Base-by-base conservation (phyloP, 2,113 vertebrate genomes). In the Pangasianodon hypophthalmus region DNA sequence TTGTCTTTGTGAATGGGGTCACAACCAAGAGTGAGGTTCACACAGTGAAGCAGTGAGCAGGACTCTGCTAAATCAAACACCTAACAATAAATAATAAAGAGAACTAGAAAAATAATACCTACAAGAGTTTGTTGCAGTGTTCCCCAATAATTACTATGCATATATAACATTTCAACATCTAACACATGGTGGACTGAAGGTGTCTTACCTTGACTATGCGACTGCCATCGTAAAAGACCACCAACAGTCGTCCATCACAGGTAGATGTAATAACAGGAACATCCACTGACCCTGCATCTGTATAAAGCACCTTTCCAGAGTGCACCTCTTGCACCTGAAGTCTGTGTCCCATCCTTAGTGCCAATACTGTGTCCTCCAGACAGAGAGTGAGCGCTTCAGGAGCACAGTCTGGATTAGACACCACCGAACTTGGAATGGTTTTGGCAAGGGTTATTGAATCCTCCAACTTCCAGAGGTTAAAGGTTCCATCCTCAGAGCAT, bases 381-480 rank as follows among this genome's bases (percentile, higher is more conserved):
- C 94, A 94, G 7, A 96, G 90, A 8, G 81, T 89, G 73, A 96
- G 87, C 0, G 91, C 92, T 88, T 94, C 92, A 11, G 92, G 93
- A 26, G 93, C 88, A 37, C 90, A 88, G 56, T 44, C 29, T n/a
- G 8, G n/a, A 41, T 62, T 29, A 86, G 6, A n/a, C 44, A 85
- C 91, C 50, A 89, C 93, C 67, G 84, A 90, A 37, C 90, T 89
- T 6, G 91, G 89, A 62, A 96, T 88, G 21, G 93, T 93, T 50
- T 86, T 92, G 54, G 93, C 88, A 1, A 92, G 91, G 44, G 92
- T 90, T 29, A 92, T 92, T 67, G 77, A 69, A 64, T 84, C 75
- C 32, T 86, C 92, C 87, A 96, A 89, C 92, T 94, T 94, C 95
- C 95, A 96, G 26, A 96, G 60, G 90, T 94, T 95, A 84, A 96